phyloP scores from a whole-genome alignment of 2,113 vertebrate genomes.

The Neolamprologus caudopunctatus region DNA sequence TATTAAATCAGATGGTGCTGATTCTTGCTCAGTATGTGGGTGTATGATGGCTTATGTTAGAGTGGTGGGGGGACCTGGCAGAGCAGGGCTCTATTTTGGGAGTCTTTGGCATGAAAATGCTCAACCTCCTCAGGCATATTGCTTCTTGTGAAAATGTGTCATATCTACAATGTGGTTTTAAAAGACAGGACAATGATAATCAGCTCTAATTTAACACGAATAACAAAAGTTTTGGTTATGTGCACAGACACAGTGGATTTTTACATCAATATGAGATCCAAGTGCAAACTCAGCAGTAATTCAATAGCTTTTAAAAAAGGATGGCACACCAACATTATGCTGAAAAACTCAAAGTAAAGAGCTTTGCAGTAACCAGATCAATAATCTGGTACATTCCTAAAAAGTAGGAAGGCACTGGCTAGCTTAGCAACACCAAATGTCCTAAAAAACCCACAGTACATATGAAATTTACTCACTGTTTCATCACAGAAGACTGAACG shows the following conservation, averaged over 20 bases:
- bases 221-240: neutral
- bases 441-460: neutral
- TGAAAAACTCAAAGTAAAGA: neutral
- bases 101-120: neutral
- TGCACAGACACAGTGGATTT: neutral
- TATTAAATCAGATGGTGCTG: neutral
- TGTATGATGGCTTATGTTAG: constrained; percentile 8
- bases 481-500: neutral
- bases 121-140: neutral
- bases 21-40: neutral
- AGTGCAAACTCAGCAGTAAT: neutral
- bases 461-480: neutral
- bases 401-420: neutral
- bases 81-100: neutral
- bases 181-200: neutral
- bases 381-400: neutral
- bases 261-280: neutral
- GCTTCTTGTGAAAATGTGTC: neutral
- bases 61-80: neutral
- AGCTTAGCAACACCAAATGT: neutral
- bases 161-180: neutral
- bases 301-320: neutral
- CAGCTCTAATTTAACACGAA: neutral
- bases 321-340: neutral
- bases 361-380: neutral